phyloP scores from a whole-genome alignment of 1,140 invertebrate species.

The Ceratitis capitata region DNA sequence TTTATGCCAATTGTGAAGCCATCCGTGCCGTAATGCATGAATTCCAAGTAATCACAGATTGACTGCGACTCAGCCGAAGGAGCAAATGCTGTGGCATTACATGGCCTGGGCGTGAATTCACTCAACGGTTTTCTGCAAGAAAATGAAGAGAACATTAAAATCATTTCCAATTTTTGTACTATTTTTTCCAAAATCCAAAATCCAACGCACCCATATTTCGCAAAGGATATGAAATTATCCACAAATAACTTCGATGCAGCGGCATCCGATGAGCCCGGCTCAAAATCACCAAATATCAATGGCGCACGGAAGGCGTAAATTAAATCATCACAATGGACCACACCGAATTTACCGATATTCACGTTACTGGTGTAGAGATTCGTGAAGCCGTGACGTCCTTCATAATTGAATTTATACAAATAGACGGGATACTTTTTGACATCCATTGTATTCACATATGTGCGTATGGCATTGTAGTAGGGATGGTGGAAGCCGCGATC shows the following conservation, averaged over 20 bases:
- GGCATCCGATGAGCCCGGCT: constrained; percentile 51
- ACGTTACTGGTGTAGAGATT: constrained; percentile 51
- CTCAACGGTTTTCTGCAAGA: constrained; percentile 39
- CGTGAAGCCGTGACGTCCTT: constrained; percentile 53
- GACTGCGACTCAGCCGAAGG: constrained; percentile 48
- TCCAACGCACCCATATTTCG: constrained; percentile 52
- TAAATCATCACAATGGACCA: constrained; percentile 62
- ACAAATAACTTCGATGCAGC: constrained; percentile 49
- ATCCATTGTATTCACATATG: constrained; percentile 46
- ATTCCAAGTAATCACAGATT: constrained; percentile 59
- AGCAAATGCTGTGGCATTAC: constrained; percentile 45
- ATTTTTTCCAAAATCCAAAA: background rate
- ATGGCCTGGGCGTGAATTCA: background rate
- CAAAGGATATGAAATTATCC: constrained; percentile 56
- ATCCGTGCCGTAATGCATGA: constrained; percentile 46
- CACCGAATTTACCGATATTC: constrained; percentile 51
- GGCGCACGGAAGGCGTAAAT: constrained; percentile 61
- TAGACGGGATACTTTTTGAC: constrained; percentile 49
- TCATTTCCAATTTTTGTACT: background rate
- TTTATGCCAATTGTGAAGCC: constrained; percentile 40
- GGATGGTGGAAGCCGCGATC: constrained; percentile 60
- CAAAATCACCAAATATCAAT: constrained; percentile 55
- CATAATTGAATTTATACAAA: constrained; percentile 57
- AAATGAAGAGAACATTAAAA: background rate
- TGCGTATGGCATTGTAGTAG: constrained; percentile 50